Conservation (phyloP, 2,797 vertebrate genomes). For the Amazona ochrocephala region DNA sequence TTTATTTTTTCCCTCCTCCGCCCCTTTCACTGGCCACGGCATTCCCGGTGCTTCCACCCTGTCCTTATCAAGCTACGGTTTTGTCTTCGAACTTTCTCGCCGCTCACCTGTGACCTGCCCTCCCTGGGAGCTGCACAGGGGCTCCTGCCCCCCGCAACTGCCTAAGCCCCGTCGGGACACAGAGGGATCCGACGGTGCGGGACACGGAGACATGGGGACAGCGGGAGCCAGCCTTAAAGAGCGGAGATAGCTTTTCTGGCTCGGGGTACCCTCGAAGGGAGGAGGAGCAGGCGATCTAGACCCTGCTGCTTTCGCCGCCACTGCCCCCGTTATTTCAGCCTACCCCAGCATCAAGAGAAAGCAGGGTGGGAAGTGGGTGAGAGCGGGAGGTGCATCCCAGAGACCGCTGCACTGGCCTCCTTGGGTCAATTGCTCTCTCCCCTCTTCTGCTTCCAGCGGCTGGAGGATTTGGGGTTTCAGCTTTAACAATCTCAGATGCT, state of each 20-base stretch:
- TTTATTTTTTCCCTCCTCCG: fast-evolving
- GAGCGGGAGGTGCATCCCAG: not conserved
- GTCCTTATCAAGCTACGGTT: not conserved
- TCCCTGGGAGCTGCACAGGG: fast-evolving
- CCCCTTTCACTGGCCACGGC: fast-evolving
- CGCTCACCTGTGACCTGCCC: fast-evolving
- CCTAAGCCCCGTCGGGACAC: not conserved
- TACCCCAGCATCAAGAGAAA: not conserved
- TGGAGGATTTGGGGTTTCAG: not conserved
- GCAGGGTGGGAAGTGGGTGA: not conserved
- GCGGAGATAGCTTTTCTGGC: fast-evolving
- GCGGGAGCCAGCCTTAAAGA: no score
- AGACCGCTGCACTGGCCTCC: not conserved
- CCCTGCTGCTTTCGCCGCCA: not conserved
- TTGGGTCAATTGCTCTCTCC: fast-evolving
- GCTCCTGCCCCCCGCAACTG: not conserved
- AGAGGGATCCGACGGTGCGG: no score
- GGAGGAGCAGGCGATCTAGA: not conserved
- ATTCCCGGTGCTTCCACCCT: not conserved
- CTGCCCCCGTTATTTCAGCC: not conserved
- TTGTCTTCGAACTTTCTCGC: not conserved
- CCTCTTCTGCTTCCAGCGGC: not conserved
- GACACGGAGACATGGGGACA: not conserved
- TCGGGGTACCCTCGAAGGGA: not conserved
- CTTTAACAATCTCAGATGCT: not conserved